phyloP scores from a whole-genome alignment of 2,888 invertebrate species.

The Cerceris ruficornis region DNA sequence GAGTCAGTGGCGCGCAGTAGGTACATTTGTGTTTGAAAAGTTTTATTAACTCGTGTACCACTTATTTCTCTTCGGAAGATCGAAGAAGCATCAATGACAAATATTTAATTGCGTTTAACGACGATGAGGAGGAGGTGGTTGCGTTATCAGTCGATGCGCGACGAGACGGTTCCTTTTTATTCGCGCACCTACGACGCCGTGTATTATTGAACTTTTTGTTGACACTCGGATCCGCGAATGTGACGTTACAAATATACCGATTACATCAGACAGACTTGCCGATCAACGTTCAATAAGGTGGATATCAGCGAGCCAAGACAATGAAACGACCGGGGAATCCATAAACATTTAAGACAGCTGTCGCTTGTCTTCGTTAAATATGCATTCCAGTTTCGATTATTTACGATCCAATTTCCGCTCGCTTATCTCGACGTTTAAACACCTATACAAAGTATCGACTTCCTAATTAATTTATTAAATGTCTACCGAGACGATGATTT shows the following conservation, averaged over 20 bases:
- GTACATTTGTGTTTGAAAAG: not conserved
- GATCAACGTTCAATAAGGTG: slow-evolving; percentile 47
- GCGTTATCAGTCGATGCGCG: slow-evolving; percentile 22
- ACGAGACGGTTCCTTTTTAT: not conserved
- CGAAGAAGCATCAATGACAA: not conserved
- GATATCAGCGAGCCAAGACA: slow-evolving; percentile 5
- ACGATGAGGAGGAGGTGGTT: not conserved
- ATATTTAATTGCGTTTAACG: not conserved
- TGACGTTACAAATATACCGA: slow-evolving; percentile 31
- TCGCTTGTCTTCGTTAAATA: not conserved
- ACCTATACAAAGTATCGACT: not conserved
- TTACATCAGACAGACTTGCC: slow-evolving; percentile 39
- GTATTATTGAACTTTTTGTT: no score
- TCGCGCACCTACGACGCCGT: not conserved
- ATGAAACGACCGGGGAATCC: slow-evolving; percentile 1
- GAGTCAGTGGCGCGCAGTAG: slow-evolving; percentile 34
- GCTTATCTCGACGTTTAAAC: not conserved
- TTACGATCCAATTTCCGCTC: not conserved
- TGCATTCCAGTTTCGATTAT: not conserved
- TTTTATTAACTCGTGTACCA: not conserved
- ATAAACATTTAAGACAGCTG: slow-evolving; percentile 3
- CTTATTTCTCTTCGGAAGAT: not conserved
- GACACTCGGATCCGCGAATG: not conserved
- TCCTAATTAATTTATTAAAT: no score
- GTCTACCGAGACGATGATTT: no score